phyloP scores from a whole-genome alignment of 2,797 vertebrate species.

The Pitangus sulphuratus region DNA sequence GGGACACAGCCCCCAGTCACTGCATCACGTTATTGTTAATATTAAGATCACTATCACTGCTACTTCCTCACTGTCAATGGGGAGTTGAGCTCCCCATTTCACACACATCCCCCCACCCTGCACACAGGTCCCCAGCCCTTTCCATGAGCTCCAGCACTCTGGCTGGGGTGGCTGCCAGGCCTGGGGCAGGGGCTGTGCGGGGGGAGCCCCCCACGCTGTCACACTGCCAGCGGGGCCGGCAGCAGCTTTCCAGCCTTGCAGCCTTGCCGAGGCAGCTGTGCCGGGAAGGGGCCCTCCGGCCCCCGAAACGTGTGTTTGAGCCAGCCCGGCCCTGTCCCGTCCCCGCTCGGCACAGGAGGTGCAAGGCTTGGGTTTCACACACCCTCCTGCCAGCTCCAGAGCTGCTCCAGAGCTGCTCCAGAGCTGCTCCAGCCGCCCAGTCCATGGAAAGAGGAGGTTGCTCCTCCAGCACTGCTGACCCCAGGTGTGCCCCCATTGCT shows the following conservation, averaged over 20 bases:
- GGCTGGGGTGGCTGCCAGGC: slow-evolving; percentile 30
- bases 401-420: not conserved
- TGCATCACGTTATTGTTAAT: rapidly evolving
- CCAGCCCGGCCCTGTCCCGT: not conserved
- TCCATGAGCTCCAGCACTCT: slow-evolving; percentile 35
- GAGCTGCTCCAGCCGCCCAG: not conserved
- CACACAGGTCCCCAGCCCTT: not conserved
- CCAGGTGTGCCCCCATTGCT: not conserved
- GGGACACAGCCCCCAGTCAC: not conserved
- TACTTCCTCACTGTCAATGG: not conserved
- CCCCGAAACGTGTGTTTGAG: not conserved
- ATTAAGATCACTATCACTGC: too few relatives aligned
- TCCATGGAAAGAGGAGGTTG: not conserved
- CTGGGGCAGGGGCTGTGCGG: not conserved
- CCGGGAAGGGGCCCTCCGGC: slow-evolving; percentile 33
- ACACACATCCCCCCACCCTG: not conserved
- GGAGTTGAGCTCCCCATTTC: rapidly evolving
- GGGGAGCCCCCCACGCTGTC: not conserved
- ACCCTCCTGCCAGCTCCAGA: not conserved
- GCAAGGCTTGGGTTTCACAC: slow-evolving; percentile 28
- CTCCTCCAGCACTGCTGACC: rapidly evolving
- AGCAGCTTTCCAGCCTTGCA: not conserved
- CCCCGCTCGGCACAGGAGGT: not conserved
- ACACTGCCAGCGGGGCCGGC: not conserved
- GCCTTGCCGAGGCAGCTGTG: slow-evolving; percentile 35